Evolutionary conservation across 2,888 invertebrate species (phyloP).

Genomic region (Leucophenga maculata): DNA sequence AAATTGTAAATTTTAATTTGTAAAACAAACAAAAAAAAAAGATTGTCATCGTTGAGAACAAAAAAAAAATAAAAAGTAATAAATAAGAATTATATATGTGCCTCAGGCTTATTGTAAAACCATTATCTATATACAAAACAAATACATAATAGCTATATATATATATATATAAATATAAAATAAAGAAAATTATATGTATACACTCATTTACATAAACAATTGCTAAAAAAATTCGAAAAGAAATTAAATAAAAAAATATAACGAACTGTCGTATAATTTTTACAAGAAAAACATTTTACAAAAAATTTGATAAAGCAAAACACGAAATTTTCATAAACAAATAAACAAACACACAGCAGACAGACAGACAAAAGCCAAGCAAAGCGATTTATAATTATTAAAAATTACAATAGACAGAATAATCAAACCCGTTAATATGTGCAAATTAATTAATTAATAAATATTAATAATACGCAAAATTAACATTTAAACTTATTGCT

Average conservation of each 20-base stretch:
- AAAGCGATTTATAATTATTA: no score
- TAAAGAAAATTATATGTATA: not conserved
- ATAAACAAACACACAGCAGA: not conserved
- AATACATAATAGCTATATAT: conserved; percentile 26
- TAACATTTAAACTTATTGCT: no score
- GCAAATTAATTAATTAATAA: conserved; percentile 1
- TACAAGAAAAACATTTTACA: not conserved
- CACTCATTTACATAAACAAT: conserved; percentile 44
- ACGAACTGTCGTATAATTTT: conserved; percentile 15
- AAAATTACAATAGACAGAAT: not conserved
- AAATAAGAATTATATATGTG: conserved; percentile 50
- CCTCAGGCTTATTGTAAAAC: conserved; percentile 70
- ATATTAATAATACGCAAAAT: no score
- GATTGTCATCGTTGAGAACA: not conserved
- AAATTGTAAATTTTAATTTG: not conserved
- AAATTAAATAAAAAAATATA: conserved; percentile 24
- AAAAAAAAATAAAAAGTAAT: conserved; percentile 38
- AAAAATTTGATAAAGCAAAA: conserved; percentile 5
- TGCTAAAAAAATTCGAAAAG: conserved; percentile 34
- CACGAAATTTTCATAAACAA: not conserved
- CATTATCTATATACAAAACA: conserved; percentile 46
- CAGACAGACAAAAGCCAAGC: not conserved
- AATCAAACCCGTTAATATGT: not conserved
- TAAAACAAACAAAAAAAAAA: not conserved
- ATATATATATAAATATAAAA: not conserved